phyloP scores from a whole-genome alignment of 2,113 vertebrate genomes.

The Lonchura striata region DNA sequence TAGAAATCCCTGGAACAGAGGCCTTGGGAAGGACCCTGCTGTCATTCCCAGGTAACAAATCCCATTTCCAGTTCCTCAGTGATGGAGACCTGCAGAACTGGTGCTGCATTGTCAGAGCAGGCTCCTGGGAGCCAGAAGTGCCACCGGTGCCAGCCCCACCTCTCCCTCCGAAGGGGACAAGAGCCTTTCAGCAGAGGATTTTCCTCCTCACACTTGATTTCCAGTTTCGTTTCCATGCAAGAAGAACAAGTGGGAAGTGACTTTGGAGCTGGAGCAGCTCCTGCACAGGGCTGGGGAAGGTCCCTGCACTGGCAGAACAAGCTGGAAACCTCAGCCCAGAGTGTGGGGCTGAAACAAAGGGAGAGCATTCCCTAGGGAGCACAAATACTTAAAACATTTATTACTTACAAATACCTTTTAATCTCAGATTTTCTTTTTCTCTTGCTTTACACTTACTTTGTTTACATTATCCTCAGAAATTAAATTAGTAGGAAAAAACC shows the following conservation, averaged over 20 bases:
- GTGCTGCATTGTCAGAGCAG: not conserved
- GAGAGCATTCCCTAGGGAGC: not conserved
- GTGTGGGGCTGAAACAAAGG: not conserved
- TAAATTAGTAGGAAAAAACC: rapidly evolving
- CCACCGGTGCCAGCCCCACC: not conserved
- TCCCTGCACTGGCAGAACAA: not conserved
- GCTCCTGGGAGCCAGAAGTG: not conserved
- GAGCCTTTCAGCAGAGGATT: not conserved
- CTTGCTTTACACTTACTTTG: not conserved
- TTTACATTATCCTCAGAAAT: not conserved
- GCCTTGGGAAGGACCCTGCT: not conserved
- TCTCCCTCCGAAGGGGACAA: not conserved
- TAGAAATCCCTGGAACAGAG: not conserved
- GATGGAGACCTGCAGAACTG: not conserved
- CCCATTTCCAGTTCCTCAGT: not conserved
- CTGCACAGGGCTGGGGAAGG: not conserved
- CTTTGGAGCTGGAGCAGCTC: not conserved
- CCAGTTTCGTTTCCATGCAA: not conserved
- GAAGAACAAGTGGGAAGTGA: not conserved
- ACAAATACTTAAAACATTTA: not conserved
- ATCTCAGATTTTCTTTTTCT: not conserved
- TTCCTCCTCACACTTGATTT: not conserved
- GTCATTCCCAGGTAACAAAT: not conserved
- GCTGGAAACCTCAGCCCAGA: not conserved
- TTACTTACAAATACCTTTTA: not conserved